Evolutionary conservation across 1,140 invertebrate genomes (phyloP).

Genomic region (Trichonephila inaurata): DNA sequence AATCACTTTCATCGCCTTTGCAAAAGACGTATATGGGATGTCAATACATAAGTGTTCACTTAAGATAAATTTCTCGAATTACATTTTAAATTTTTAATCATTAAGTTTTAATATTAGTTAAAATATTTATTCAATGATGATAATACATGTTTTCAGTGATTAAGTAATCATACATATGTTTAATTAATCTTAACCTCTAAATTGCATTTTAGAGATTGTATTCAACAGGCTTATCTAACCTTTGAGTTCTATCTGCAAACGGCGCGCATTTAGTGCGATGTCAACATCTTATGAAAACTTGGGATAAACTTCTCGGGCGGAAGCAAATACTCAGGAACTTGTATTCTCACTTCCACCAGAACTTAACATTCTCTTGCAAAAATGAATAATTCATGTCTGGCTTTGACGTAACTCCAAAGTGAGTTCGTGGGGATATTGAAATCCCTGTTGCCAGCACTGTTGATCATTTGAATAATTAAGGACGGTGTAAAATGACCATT

Average conservation of each 20-base stretch:
- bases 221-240: neutral
- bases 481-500: constrained; percentile 23
- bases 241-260: neutral
- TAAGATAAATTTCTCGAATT: no score
- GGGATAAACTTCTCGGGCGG: neutral
- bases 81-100: no score
- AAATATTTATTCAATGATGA: no score
- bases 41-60: no score
- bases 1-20: no score
- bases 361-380: neutral
- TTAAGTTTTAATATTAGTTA: no score
- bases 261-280: neutral
- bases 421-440: neutral
- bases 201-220: neutral
- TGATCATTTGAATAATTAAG: constrained; percentile 20
- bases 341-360: neutral
- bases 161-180: no score
- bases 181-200: neutral
- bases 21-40: no score
- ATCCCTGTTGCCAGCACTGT: neutral
- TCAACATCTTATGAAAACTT: neutral
- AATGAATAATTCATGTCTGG: neutral
- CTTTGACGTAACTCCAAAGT: neutral
- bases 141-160: no score
- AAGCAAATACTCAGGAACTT: neutral